phyloP scores from a whole-genome alignment of 2,113 vertebrate genomes.

The Piaya cayana region DNA sequence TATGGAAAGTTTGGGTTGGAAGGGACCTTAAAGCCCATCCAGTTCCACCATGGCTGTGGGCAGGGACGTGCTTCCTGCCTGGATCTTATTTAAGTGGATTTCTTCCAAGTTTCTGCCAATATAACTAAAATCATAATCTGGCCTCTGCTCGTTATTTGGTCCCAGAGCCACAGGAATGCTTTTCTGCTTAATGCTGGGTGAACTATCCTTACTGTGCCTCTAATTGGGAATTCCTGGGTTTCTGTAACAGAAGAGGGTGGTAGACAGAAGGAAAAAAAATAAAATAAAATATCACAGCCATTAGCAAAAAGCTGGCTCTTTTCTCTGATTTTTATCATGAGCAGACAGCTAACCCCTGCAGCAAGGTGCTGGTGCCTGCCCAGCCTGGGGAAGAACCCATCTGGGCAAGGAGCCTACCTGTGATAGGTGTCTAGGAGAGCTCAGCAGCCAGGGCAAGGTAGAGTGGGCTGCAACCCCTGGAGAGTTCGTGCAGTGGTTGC shows the following conservation, averaged over 20 bases:
- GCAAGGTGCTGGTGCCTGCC: conserved; percentile 26
- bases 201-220: not conserved
- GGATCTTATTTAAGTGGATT: not conserved
- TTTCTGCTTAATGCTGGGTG: conserved; percentile 6
- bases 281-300: not conserved
- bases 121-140: not conserved
- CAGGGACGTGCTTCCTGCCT: too few species aligned
- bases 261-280: not conserved
- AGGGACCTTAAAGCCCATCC: too few species aligned
- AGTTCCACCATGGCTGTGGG: too few species aligned
- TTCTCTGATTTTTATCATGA: not conserved
- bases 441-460: not conserved
- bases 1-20: too few species aligned
- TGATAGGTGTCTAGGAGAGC: not conserved
- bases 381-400: not conserved
- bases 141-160: not conserved
- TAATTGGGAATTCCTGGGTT: not conserved
- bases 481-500: rapidly evolving
- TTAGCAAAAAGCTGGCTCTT: not conserved
- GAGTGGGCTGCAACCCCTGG: rapidly evolving
- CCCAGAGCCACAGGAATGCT: not conserved
- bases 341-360: conserved; percentile 45
- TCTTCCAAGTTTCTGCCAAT: conserved; percentile 7
- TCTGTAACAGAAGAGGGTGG: not conserved
- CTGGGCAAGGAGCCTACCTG: not conserved